phyloP scores from a whole-genome alignment of 2,888 invertebrate genomes.

The Diarsia brunnea region DNA sequence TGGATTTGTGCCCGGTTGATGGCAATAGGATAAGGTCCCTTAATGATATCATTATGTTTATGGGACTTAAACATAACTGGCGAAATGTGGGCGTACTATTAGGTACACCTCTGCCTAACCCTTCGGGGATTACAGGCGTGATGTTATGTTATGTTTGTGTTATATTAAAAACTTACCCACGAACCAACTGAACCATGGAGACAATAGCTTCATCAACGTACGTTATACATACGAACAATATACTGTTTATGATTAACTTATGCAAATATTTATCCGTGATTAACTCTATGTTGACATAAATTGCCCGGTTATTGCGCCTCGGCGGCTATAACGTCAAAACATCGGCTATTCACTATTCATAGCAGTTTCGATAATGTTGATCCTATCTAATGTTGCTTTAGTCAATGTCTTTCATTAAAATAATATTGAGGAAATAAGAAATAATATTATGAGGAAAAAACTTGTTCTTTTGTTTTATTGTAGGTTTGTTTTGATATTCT shows the following conservation, averaged over 20 bases:
- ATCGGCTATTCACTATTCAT: conserved; percentile 52
- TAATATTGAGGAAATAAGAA: conserved; percentile 32
- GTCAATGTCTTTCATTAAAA: conserved; percentile 46
- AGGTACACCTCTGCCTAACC: too few species aligned
- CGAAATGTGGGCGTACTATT: too few species aligned
- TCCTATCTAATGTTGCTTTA: conserved; percentile 40
- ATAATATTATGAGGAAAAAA: conserved; percentile 2
- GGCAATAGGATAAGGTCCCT: too few species aligned
- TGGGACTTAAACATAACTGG: too few species aligned
- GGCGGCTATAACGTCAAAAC: conserved; percentile 65
- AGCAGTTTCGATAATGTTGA: conserved; percentile 50
- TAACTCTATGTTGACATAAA: conserved; percentile 77
- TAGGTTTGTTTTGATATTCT: conserved; percentile 12
- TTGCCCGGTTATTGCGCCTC: conserved; percentile 69
- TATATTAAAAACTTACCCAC: conserved; percentile 19
- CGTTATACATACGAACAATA: conserved; percentile 65
- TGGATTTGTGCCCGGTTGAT: too few species aligned
- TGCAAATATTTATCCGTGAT: conserved; percentile 82
- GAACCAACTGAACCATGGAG: conserved; percentile 50
- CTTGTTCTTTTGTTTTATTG: conserved; percentile 40
- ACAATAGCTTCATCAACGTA: conserved; percentile 71
- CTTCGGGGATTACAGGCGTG: too few species aligned
- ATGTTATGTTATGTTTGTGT: too few species aligned
- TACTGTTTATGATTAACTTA: conserved; percentile 81
- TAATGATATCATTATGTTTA: too few species aligned